Base-by-base conservation (phyloP, 2,113 vertebrate genomes). In the Melanocharis versteri region DNA sequence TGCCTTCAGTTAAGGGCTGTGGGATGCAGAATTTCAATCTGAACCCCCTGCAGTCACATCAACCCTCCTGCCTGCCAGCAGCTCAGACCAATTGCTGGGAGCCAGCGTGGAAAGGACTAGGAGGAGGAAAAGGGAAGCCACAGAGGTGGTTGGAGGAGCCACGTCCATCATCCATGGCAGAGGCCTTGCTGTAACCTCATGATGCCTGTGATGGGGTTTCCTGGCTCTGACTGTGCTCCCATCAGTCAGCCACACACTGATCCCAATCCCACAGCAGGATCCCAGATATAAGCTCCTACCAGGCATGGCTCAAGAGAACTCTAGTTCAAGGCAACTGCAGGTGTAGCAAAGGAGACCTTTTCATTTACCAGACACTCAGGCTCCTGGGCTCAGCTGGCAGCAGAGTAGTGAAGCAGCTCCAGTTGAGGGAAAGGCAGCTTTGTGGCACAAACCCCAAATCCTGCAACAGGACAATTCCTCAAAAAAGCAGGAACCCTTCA, bases 361-460 rank as follows among this genome's bases (percentile, higher is more conserved):
- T n/a, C 39, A 30, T 75, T 37, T 60, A 24, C 11, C 11, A 12
- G 33, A 33, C 6, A 15, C 19, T 21, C 13, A 22, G 18, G 47
- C 17, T 47, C 23, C 71, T 33, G 23, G 20, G 57, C 57, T 62
- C 48, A 44, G 62, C 48, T 72, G 58, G 6, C 35, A 64, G 57
- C 42, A 4, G 2, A 42, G 45, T 1, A 65, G 33, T 64, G 2
- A 12, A 47, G 75, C 20, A 70, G 42, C 47, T 40, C 2, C 0
- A 19, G 7, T 17, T 28, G 24, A 7, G 4, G 13, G 9, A 84
- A 40, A 79, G 14, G 21, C 42, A 57, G 28, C 50, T 80, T 12
- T 37, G 26, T 15, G 13, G 30, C 60, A 82, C 37, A 76, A 79
- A 35, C 11, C 1, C 28, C n/a, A 82, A 76, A 19, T 48, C 33